A percentile compares a stretch with the other conserved stretches of the same genome.
Evolutionary conservation across 2,113 vertebrate genomes (phyloP).

Genomic region (Conger conger): DNA sequence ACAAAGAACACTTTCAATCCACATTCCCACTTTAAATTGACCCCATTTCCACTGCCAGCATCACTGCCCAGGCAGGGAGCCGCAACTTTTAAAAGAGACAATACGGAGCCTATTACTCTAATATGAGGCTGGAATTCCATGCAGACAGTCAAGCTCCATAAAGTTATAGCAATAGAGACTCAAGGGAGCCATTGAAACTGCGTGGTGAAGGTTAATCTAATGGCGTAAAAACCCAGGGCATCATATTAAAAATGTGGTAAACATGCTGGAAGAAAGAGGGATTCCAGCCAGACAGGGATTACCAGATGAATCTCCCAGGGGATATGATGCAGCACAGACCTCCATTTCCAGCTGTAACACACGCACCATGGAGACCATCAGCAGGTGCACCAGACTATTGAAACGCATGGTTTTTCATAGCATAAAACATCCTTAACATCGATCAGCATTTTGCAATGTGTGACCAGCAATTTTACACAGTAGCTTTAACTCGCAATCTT

Average conservation of each 20-base stretch:
- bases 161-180: neutral
- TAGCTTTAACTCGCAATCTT: neutral
- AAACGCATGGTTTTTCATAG: neutral
- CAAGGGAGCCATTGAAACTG: neutral
- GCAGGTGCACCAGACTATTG: neutral
- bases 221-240: neutral
- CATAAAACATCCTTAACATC: neutral
- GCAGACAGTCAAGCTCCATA: neutral
- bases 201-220: neutral
- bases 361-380: neutral
- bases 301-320: neutral
- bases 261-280: neutral
- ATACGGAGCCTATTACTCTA: neutral
- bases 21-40: neutral
- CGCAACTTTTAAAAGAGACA: neutral
- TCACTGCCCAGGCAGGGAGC: neutral
- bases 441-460: neutral
- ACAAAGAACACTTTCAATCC: neutral
- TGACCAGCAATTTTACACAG: neutral
- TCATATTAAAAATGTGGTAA: neutral
- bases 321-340: neutral
- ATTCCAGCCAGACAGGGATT: neutral
- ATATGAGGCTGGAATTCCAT: neutral
- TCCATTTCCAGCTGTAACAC: conserved; percentile 11
- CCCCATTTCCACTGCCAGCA: neutral